Evolutionary conservation across 2,888 invertebrate genomes (phyloP), one percentile per base, ranked within the genome.

Genomic region (Eutolmus rufibarbis): DNA sequence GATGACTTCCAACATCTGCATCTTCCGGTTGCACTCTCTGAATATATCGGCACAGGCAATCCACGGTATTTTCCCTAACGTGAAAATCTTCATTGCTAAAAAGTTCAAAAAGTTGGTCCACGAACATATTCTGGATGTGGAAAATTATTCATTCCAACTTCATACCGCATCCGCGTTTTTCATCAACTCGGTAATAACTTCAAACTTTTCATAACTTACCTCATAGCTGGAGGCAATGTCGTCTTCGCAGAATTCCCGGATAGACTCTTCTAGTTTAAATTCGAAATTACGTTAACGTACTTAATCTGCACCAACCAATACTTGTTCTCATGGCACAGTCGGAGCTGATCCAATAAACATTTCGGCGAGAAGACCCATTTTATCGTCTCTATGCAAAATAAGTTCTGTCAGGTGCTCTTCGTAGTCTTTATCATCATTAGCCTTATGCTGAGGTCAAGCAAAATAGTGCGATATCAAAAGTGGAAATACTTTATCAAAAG

Each of bases 281-380:
- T 93, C 89, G 92, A 91, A 90, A 92, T 91, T 91, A 93, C 92
- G 90, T 92, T 92, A 89, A 91, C 91, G 90, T 92, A 93, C 91
- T 93, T 93, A 92, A 92, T 92, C 90, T 92, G 92, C 89, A 93
- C 92, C 90, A 93, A 91, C 93, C 93, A 93, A 91, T 93, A 93
- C 91, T 92, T 93, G 91, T 93, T 93, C 90, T 92, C 91, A 90
- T 91, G 91, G 90, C 91, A 92, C 88, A 92, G 91, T 89, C 92
- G 91, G 90, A 92, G 91, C 92, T 92, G 91, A 90, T 90, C 91
- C 90, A 92, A 91, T 91, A 90, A 92, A 91, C n/a, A n/a, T 92
- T 92, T 92, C 57, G 92, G 92, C 89, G 92, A 91, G 90, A 92
- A 91, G n/a, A 40, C 23, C 40, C 31, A 51, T 34, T 74, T 81